Base-by-base conservation (phyloP, 2,113 vertebrate species). In the Mohoua ochrocephala region DNA sequence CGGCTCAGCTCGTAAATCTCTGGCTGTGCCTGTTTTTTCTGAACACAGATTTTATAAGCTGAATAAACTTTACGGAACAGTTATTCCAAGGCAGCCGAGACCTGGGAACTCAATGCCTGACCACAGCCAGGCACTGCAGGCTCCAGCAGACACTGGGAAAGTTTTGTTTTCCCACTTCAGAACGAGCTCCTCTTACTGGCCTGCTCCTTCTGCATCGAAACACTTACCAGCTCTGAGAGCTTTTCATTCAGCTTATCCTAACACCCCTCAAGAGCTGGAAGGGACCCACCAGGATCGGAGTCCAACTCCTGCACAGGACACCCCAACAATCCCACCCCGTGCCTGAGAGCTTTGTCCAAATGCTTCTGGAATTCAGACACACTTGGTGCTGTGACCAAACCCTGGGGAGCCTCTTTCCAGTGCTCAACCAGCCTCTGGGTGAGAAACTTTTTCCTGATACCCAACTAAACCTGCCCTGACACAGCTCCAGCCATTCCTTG, bases 21-120 rank as follows among this genome's bases (percentile, higher is more conserved):
- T 69, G 0, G 12, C 67, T 7, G 30, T 4, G 68, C 19, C 67
- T 95, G 88, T 37, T 89, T 95, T 75, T 86, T 78, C 88, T 95
- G 94, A 92, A 86, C 68, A 56, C 28, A 78, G 14, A 64, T 60
- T 91, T 94, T 92, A 56, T 56, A 90, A 96, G 88, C 73, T 94
- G 95, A 74, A 89, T 45, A 93, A 93, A 93, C 88, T 93, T 94
- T 13, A 70, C 1, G 26, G 88, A 94, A 89, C 54, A 50, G 84
- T 86, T 90, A 80, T 69, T 91, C 85, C 78, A 69, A 74, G 47
- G 79, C 87, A 94, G 85, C 41, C 11, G 52, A 91, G 91, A 78
- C 56, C 85, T 87, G 80, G 93, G 91, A 91, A 86, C 70, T 9
- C 33, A 27, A 85, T 22, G 69, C 84, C 75, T 92, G 82, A 78